Base-by-base conservation (phyloP, 2,888 invertebrate genomes). In the Rotaria socialis region DNA sequence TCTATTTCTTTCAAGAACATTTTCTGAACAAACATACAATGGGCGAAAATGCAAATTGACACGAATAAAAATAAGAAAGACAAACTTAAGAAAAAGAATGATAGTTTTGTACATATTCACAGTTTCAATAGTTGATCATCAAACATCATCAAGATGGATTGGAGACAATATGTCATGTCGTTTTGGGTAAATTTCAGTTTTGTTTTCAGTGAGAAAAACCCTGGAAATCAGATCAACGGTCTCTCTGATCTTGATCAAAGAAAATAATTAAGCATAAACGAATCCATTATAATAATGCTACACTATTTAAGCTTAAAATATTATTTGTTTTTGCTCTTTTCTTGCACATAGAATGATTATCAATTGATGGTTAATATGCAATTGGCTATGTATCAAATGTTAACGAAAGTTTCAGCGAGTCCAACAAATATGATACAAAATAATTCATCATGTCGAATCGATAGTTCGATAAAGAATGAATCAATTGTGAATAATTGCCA, bases 321-420 rank as follows among this genome's bases (percentile, higher is more conserved):
- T 11, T 19, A 55, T 67, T 3, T 16, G 8, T 16, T 16, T 35
- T 35, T 67, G 11, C 16, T 35, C 22, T 24, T 75, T 47, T 80
- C 24, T 11, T 50, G 10, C 2, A 50, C 50, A 47, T 22, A 80
- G 43, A 43, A 43, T 47, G 75, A 80, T 47, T 80, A 80, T 43
- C 75, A 80, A 47, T 80, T 80, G 24, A 41, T 80, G 41, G 24
- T 80, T 47, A 80, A 80, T 11, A 80, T 43, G 47, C 75, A 47
- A 24, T 24, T 80, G 22, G 47, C 75, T 47, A 80, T 80, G 47
- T 43, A 80, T 80, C 75, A 47, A 80, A 80, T 80, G 47, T 47
- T 43, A 43, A 80, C 75, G n/a, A 67, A 60, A 27, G n/a, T 60
- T 27, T n/a, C 60, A 60, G 7, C 67, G 6, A 67, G 16, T 27